Conservation (phyloP, 2,888 invertebrate species). For the Aleiodes leptofemur region DNA sequence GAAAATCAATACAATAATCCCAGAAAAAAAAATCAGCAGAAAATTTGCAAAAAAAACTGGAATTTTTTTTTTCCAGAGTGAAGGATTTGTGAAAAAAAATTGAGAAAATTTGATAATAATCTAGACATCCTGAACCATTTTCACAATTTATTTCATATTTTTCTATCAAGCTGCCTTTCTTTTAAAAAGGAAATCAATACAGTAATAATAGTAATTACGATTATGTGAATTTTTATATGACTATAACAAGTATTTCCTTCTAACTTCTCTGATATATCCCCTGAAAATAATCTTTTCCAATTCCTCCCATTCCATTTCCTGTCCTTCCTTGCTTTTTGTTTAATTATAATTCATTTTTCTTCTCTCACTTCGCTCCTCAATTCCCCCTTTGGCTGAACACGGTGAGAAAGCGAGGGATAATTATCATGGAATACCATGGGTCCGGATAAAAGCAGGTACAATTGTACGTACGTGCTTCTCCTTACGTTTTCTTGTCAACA, state of each 20-base stretch:
- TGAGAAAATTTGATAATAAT: no score
- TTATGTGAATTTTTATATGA: slow-evolving; percentile 66
- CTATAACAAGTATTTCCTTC: slow-evolving; percentile 58
- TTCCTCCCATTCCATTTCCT: slow-evolving; percentile 10
- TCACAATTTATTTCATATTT: no score
- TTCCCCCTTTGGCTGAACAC: slow-evolving; percentile 28
- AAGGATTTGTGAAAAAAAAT: no score
- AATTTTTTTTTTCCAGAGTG: no score
- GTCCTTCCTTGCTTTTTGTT: slow-evolving; percentile 35
- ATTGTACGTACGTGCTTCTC: slow-evolving; percentile 65
- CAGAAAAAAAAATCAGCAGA: no score
- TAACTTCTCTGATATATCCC: slow-evolving; percentile 39
- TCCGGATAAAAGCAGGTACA: slow-evolving; percentile 55
- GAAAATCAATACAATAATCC: no score
- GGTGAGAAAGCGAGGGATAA: slow-evolving; percentile 57
- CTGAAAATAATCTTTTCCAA: neutral
- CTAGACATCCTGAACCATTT: no score
- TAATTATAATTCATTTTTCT: slow-evolving; percentile 40
- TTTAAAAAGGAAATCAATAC: no score
- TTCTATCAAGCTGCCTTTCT: no score
- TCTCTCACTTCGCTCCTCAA: slow-evolving; percentile 37
- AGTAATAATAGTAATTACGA: slow-evolving; percentile 69
- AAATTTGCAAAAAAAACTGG: no score
- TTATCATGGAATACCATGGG: slow-evolving; percentile 65
- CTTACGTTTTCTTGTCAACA: slow-evolving; percentile 54